phyloP scores from a whole-genome alignment of 2,888 invertebrate genomes.

The Agrochola lota region DNA sequence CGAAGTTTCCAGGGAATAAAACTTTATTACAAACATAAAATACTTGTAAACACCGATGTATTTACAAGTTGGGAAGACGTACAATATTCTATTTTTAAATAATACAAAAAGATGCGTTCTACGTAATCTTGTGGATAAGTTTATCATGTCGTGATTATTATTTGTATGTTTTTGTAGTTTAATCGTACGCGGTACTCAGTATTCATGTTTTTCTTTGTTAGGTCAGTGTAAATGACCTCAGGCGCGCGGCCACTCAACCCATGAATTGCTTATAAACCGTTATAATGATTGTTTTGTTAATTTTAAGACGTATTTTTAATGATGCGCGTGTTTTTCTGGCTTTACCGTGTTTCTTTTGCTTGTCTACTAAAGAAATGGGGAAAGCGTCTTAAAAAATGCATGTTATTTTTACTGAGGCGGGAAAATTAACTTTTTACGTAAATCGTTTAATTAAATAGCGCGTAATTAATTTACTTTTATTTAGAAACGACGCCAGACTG shows the following conservation, averaged over 20 bases:
- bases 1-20: slow-evolving; percentile 13
- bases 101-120: slow-evolving; percentile 58
- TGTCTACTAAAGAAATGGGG: slow-evolving; percentile 12
- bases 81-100: slow-evolving; percentile 73
- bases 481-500: slow-evolving; percentile 7
- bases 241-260: slow-evolving; percentile 76
- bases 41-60: not conserved
- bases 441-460: not conserved
- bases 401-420: slow-evolving; percentile 4
- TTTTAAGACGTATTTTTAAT: slow-evolving; percentile 57
- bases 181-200: slow-evolving; percentile 61
- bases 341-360: slow-evolving; percentile 39
- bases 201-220: slow-evolving; percentile 75
- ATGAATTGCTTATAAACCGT: slow-evolving; percentile 73
- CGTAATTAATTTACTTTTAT: slow-evolving; percentile 40
- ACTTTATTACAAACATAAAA: not conserved
- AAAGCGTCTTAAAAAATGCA: not conserved
- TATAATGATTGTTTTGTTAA: slow-evolving; percentile 73
- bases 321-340: slow-evolving; percentile 36
- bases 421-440: slow-evolving; percentile 10
- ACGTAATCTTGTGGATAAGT: slow-evolving; percentile 40
- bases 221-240: slow-evolving; percentile 79
- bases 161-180: slow-evolving; percentile 63
- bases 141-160: slow-evolving; percentile 60
- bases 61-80: slow-evolving; percentile 27